Evolutionary conservation across 2,888 invertebrate genomes (phyloP), one percentile per base, ranked within the genome.

Genomic region (Metacarcinus magister): DNA sequence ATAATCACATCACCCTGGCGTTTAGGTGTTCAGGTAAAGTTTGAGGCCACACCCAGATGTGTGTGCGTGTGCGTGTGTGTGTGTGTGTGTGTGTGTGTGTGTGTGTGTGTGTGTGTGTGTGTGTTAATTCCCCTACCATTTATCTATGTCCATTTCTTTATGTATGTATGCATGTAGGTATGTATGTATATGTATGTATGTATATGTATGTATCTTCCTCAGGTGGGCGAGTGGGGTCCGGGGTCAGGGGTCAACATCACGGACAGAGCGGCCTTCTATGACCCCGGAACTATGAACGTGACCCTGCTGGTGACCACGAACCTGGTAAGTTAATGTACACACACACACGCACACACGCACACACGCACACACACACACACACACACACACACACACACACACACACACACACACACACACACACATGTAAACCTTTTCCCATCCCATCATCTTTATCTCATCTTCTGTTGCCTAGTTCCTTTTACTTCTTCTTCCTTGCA

Each of bases 281-380:
- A 98, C 97, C 98, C 98, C 0, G 98, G 98, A 28, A 98, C 98
- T 0, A 98, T 98, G 97, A 98, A 98, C 97, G 98, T 98, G 48
- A 98, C 98, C 1, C 98, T 98, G n/a, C 98, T 98, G 92, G 98
- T 98, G 93, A 98, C 98, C 96, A 98, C 98, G 23, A 98, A 98
- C 97, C 98, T 98, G 98, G 98, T 98, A 97, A 98, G 98, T 98
- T 19, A 32, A 67, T n/a, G 10, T n/a, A 75, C n/a, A 75, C 75
- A 23, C 19, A 3, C 54, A 54, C 54, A 54, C 2, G 54, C 2
- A 13, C 54, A 10, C 13, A 13, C 10, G 19, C 16, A 13, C 54
- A 19, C 16, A 54, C 54, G 19, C 54, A 54, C 13, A 19, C 2
- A 13, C 54, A 0, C 13, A 13, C 19, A 54, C 16, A 0, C 54